Percentiles rank a stretch among this genome's conserved stretches.
phyloP scores from a whole-genome alignment of 1,140 invertebrate species.

The Bradysia coprophila region DNA sequence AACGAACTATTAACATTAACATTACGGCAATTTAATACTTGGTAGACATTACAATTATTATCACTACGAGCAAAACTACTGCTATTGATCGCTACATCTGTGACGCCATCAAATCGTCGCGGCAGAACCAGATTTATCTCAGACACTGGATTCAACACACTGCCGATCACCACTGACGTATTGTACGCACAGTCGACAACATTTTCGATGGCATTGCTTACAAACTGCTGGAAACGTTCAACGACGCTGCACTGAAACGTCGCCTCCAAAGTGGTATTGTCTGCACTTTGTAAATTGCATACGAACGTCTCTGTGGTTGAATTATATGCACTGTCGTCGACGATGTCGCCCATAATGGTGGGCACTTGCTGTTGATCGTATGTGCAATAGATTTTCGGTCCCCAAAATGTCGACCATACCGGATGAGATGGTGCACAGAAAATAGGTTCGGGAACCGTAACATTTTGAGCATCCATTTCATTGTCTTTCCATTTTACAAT shows the following conservation, averaged over 20 bases:
- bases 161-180: constrained; percentile 10
- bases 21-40: not conserved
- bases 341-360: not conserved
- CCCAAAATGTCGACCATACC: not conserved
- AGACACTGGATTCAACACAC: constrained; percentile 12
- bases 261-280: not conserved
- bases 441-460: not conserved
- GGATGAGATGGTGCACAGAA: not conserved
- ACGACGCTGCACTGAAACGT: not conserved
- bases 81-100: not conserved
- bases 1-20: not conserved
- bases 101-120: constrained; percentile 4
- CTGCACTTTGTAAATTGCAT: not conserved
- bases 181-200: constrained; percentile 3
- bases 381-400: not conserved
- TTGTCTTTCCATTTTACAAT: too few relatives aligned
- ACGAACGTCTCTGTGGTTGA: not conserved
- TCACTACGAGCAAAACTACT: not conserved
- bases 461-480: not conserved
- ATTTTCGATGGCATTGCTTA: not conserved
- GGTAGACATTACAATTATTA: not conserved
- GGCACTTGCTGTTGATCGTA: not conserved
- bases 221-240: not conserved
- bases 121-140: constrained; percentile 14
- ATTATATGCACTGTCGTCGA: not conserved